These are phyloP conservation scores for Dicranocentrus wangi DNA, from an alignment of 2,888 invertebrate species.

Conservation along the genomic window DNA sequence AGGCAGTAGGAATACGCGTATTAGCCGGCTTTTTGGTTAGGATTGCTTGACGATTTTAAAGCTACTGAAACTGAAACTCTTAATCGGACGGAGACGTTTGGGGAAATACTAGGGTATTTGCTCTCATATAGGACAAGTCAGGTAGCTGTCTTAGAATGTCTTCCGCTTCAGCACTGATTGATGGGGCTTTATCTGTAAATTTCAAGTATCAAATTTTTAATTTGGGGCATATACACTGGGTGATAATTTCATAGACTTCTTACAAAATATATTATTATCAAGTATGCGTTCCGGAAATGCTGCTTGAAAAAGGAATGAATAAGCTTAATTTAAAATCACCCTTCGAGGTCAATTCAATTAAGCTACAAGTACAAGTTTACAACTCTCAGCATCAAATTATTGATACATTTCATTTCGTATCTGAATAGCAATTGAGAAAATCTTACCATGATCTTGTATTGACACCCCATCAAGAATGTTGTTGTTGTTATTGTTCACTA, in stretches of 20 bases:
- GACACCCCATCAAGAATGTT: constrained; percentile 21
- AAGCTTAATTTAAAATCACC: no score
- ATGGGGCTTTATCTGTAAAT: constrained; percentile 37
- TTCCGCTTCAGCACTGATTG: constrained; percentile 67
- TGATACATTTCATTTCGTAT: no score
- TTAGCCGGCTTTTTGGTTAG: no score
- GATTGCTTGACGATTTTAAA: no score
- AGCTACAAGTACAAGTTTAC: no score
- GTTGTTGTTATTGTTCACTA: constrained; percentile 41
- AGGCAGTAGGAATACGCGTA: no score
- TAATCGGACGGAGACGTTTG: constrained; percentile 46
- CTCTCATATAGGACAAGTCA: constrained; percentile 70
- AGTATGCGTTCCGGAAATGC: constrained; percentile 49
- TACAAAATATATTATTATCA: constrained; percentile 58
- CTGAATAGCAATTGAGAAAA: no score
- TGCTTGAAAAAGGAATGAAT: constrained; percentile 12
- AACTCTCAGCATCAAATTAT: no score
- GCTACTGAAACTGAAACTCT: no score
- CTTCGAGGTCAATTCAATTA: no score
- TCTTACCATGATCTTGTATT: constrained; percentile 40
- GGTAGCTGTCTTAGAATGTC: constrained; percentile 70
- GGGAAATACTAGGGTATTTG: constrained; percentile 70
- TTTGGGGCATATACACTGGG: not conserved
- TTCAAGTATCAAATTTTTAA: not conserved
- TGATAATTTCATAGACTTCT: constrained; percentile 6